phyloP scores from a whole-genome alignment of 2,113 vertebrate species.

The Mus musculus region GRCm39 chr7:72139001-72139500 shows the following conservation, averaged over 20 bases:
- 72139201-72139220: not conserved
- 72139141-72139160: not conserved
- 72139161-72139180: not conserved
- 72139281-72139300: accelerated
- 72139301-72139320: not conserved
- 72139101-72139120: not conserved
- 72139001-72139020: too few species aligned
- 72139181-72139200: not conserved
- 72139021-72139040: too few species aligned
- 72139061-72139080: too few species aligned
- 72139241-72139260: not conserved
- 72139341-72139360: not conserved
- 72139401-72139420: too few species aligned
- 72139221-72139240: not conserved
- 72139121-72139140: not conserved
- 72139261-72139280: not conserved
- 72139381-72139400: not conserved
- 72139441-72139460: not conserved
- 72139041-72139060: too few species aligned
- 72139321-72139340: not conserved
- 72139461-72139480: not conserved
- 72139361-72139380: not conserved
- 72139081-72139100: too few species aligned
- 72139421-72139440: not conserved
- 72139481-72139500: too few species aligned